Base-by-base conservation (phyloP, 2,888 invertebrate species). In the Pasiphila rectangulata region DNA sequence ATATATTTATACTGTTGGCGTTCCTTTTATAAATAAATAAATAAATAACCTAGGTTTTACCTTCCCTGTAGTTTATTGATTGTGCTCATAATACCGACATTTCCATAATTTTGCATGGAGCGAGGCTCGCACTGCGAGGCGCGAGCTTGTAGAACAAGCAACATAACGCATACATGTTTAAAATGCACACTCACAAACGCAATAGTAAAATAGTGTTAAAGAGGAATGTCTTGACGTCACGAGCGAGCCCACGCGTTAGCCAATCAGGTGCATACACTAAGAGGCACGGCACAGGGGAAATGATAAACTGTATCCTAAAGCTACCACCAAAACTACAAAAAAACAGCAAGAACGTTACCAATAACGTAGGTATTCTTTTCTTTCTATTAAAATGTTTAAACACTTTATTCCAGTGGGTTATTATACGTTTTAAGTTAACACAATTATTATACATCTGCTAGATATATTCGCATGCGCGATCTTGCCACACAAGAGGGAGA, bases 241-340 rank as follows among this genome's bases (percentile, higher is more conserved):
- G 79, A 86, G 65, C 88, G 86, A 86, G 87, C 87, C 88, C 87
- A 87, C 81, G 76, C 82, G 72, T 63, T 69, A 66, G 60, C 88
- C 87, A 88, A 88, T 88, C 84, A 83, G 73, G 65, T 81, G 90
- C 64, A 73, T 90, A 57, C 79, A 90, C 63, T 84, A 82, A 78
- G 89, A 90, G 81, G 93, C 92, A 62, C 85, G 93, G 62, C 83
- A 16, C 90, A 64, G 88, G 89, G 83, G 90, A 90, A 61, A 69
- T 54, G 55, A 59, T 61, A 58, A 51, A 51, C 37, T 36, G 32
- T 56, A 42, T 52, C 15, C 24, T 27, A 32, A 29, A 29, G 10
- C n/a, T 16, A 32, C 9, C 32, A 32, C 9, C 4, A 9, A 32
- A 15, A 16, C 16, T n/a, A n/a, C n/a, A n/a, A 32, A 32, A 32